A percentile compares a stretch with the other conserved stretches of the same genome.
Conservation (phyloP, 1,140 invertebrate genomes). For the Aphelenchoides fujianensis region DNA sequence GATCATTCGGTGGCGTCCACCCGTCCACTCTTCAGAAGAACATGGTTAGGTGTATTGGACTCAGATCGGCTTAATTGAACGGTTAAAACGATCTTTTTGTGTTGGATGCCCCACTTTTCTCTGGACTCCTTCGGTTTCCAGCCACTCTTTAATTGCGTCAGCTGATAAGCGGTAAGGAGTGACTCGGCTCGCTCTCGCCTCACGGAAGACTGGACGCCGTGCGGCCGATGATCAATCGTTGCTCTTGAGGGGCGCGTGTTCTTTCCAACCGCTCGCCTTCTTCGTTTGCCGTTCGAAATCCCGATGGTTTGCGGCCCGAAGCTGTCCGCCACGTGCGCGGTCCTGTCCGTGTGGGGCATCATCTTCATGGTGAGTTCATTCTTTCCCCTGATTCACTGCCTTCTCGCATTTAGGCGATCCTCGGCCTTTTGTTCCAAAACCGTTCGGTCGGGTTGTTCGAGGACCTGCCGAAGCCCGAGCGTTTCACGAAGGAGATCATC, state of each 20-base stretch:
- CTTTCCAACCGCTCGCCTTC: background rate
- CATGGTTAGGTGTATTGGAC: no score
- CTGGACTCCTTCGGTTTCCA: no score
- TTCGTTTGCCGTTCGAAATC: background rate
- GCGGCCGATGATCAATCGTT: constrained; percentile 19
- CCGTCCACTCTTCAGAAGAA: no score
- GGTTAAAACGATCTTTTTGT: no score
- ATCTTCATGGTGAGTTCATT: constrained; percentile 12
- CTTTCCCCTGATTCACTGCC: background rate
- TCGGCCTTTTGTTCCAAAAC: constrained; percentile 4
- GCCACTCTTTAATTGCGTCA: no score
- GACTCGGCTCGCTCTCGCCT: no score
- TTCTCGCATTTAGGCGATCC: constrained; percentile 15
- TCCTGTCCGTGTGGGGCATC: constrained; percentile 20
- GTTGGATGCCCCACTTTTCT: no score
- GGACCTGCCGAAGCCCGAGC: background rate
- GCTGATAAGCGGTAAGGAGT: no score
- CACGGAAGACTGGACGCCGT: no score
- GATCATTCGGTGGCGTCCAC: no score
- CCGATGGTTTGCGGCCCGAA: constrained; percentile 15
- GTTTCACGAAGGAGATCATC: background rate
- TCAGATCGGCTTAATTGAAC: no score
- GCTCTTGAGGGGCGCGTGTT: no score
- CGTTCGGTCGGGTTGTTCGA: constrained; percentile 9
- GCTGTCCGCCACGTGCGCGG: background rate